Evolutionary conservation across 2,797 vertebrate genomes (phyloP).

Genomic region (Etheostoma perlongum): DNA sequence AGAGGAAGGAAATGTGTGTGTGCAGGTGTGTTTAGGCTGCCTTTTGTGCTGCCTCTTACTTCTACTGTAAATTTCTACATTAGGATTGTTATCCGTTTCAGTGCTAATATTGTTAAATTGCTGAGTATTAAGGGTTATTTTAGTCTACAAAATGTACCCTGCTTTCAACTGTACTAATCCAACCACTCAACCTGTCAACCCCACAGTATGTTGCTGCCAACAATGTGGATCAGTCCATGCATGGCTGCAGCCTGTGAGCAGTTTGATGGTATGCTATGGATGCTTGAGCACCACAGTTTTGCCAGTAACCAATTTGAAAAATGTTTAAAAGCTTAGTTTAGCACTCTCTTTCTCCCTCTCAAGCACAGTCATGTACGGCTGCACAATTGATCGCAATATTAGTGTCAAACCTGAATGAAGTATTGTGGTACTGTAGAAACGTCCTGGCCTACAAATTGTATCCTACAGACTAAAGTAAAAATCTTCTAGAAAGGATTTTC

Average conservation of each 20-base stretch:
- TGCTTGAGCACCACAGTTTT: constrained; percentile 28
- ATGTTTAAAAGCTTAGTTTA: constrained; percentile 35
- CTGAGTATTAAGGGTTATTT: constrained; percentile 2
- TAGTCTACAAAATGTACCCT: not conserved
- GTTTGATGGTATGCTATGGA: constrained; percentile 28
- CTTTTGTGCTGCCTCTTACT: not conserved
- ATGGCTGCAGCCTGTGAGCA: constrained; percentile 26
- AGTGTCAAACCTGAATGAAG: too few relatives aligned
- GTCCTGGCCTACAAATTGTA: too few relatives aligned
- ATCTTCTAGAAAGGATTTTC: too few relatives aligned
- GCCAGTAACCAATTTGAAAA: constrained; percentile 25
- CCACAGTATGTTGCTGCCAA: constrained; percentile 27
- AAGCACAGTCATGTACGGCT: not conserved
- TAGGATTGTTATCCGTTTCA: not conserved
- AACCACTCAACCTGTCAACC: constrained; percentile 39
- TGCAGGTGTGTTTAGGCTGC: not conserved
- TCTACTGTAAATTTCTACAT: not conserved
- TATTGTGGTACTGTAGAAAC: too few relatives aligned
- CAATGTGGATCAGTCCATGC: constrained; percentile 22
- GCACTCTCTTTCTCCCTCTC: not conserved
- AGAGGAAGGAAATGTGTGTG: not conserved
- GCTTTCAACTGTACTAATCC: constrained; percentile 25
- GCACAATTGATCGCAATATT: too few relatives aligned
- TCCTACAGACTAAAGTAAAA: too few relatives aligned
- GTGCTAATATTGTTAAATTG: not conserved